A percentile compares a stretch with the other conserved stretches of the same genome.
phyloP scores from a whole-genome alignment of 2,797 vertebrate genomes.

The Anabacerthia variegaticeps region DNA sequence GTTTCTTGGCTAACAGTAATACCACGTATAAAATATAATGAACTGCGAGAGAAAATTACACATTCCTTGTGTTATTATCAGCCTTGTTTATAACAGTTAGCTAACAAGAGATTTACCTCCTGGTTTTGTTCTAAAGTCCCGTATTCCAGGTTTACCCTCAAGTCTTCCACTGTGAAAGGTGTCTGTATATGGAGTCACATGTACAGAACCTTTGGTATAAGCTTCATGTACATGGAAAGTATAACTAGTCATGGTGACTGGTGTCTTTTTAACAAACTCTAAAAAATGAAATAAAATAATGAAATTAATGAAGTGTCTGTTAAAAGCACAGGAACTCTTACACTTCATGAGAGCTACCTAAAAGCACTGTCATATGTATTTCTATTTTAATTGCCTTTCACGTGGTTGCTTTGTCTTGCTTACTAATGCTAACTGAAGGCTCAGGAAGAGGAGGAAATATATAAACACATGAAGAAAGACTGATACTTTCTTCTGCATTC shows the following conservation, averaged over 20 bases:
- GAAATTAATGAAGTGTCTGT: background rate
- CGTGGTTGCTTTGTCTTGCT: background rate
- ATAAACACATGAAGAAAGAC: background rate
- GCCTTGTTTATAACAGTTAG: background rate
- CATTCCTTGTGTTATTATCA: background rate
- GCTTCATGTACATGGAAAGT: accelerated
- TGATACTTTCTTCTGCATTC: background rate
- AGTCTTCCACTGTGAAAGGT: accelerated
- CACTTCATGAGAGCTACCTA: background rate
- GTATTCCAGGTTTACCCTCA: accelerated
- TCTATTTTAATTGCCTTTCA: background rate
- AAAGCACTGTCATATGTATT: background rate
- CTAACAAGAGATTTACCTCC: background rate
- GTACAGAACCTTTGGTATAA: accelerated
- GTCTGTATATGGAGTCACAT: accelerated
- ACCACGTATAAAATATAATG: background rate
- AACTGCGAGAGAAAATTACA: background rate
- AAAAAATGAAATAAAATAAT: background rate
- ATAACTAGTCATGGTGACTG: accelerated
- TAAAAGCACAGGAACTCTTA: background rate
- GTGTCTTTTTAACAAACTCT: accelerated
- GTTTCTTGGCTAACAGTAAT: background rate
- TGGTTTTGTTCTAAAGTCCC: accelerated
- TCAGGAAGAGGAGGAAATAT: background rate
- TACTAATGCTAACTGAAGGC: background rate